These are phyloP conservation scores for Rhynchotus rufescens DNA, from an alignment of 2,797 vertebrate species.

Conservation along the genomic window DNA sequence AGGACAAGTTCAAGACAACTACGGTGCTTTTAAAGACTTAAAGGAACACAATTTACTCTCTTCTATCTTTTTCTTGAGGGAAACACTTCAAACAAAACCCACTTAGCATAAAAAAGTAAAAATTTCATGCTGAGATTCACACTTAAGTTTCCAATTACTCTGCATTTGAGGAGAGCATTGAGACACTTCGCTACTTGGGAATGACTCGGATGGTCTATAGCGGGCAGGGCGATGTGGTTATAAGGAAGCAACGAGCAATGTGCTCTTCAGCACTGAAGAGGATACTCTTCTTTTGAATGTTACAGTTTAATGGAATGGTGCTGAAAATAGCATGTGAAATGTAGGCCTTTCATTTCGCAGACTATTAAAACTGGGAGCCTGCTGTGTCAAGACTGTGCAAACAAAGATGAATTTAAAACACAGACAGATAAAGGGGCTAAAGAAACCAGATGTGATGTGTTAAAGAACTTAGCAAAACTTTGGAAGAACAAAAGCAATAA, in stretches of 20 bases:
- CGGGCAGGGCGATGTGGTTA: constrained; percentile 20
- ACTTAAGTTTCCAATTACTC: background rate
- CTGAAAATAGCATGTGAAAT: constrained; percentile 68
- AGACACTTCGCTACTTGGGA: background rate
- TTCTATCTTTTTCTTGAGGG: background rate
- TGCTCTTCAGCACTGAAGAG: constrained; percentile 41
- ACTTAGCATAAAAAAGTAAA: background rate
- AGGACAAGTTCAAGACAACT: background rate
- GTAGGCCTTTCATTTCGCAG: constrained; percentile 66
- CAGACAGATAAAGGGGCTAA: constrained; percentile 41
- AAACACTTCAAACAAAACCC: constrained; percentile 1
- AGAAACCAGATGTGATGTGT: constrained; percentile 34
- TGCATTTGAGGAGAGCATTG: constrained; percentile 31
- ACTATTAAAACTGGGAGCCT: constrained; percentile 57
- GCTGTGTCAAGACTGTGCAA: constrained; percentile 62
- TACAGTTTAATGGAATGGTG: constrained; percentile 49
- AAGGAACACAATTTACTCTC: background rate
- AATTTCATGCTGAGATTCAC: background rate
- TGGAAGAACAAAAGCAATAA: constrained; percentile 6
- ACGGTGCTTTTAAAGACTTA: background rate
- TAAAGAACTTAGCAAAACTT: constrained; percentile 38
- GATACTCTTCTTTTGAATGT: constrained; percentile 55
- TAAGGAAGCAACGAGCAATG: background rate
- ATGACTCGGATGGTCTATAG: constrained; percentile 35
- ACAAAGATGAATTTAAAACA: constrained; percentile 66